Evolutionary conservation across 2,888 invertebrate genomes (phyloP).

Genomic region (Galeruca laticollis): DNA sequence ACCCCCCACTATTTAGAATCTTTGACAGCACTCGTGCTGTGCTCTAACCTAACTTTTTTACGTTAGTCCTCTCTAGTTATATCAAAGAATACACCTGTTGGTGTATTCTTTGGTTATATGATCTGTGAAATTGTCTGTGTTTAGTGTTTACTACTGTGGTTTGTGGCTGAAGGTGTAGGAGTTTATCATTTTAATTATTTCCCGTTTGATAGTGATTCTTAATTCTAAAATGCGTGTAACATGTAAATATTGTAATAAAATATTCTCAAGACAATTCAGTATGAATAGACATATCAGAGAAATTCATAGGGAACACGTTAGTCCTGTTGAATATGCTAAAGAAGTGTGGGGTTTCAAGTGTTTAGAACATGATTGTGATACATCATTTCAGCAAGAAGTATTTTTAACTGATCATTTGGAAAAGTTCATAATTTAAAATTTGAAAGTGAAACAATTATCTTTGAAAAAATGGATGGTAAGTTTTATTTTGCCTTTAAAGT

Average conservation of each 20-base stretch:
- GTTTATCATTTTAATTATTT: no score
- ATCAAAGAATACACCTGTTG: no score
- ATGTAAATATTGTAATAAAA: conserved; percentile 7
- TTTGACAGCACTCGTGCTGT: no score
- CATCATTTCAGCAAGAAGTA: conserved; percentile 2
- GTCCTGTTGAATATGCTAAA: conserved; percentile 7
- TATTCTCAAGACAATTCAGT: conserved; percentile 2
- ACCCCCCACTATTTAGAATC: no score
- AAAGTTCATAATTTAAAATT: conserved; percentile 11
- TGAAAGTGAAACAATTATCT: conserved; percentile 3
- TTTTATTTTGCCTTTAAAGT: neutral
- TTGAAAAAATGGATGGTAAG: conserved; percentile 1
- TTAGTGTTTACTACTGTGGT: no score
- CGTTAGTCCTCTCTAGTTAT: no score
- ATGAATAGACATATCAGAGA: conserved; percentile 9
- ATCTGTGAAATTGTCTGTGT: no score
- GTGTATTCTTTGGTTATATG: no score
- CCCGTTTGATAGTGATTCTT: no score
- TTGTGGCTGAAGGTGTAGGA: no score
- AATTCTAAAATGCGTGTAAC: neutral
- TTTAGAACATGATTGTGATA: conserved; percentile 7
- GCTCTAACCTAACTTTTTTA: no score
- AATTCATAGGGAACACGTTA: conserved; percentile 5
- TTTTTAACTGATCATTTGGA: conserved; percentile 9
- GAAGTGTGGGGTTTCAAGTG: conserved; percentile 19